Conservation (phyloP, 2,113 vertebrate genomes). For the Forbesichthys papilliferus region DNA sequence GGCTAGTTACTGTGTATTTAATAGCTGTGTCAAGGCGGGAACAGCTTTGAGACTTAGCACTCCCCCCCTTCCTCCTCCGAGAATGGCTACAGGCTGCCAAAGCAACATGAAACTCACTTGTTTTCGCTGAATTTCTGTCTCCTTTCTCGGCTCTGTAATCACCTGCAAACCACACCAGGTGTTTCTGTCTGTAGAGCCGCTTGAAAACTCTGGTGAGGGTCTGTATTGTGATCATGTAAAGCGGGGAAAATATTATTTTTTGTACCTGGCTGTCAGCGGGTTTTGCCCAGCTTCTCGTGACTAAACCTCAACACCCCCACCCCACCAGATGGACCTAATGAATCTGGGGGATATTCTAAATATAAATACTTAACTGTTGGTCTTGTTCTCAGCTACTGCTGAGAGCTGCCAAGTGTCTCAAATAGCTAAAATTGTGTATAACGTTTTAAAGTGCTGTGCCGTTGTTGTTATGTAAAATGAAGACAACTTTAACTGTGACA, state of each 20-base stretch:
- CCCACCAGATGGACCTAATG: neutral
- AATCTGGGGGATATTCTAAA: conserved; percentile 13
- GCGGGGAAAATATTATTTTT: neutral
- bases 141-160: no score
- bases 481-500: no score
- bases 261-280: neutral
- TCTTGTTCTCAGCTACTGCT: conserved; percentile 18
- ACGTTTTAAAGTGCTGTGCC: neutral
- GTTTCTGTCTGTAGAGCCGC: no score
- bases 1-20: no score
- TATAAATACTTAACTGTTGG: conserved; percentile 2
- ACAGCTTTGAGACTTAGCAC: no score
- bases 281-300: neutral
- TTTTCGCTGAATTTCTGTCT: neutral
- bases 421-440: neutral
- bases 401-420: no score
- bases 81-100: no score
- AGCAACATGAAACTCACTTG: neutral
- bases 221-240: conserved; percentile 11
- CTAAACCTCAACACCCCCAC: conserved; percentile 15
- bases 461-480: no score
- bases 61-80: no score
- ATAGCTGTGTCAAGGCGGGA: no score
- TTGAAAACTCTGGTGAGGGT: no score
- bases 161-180: no score